A percentile compares a stretch with the other conserved stretches of the same genome.
These are phyloP conservation scores for Hydrocynus forskahlii DNA, from an alignment of 2,797 vertebrate genomes.

Conservation along the genomic window DNA sequence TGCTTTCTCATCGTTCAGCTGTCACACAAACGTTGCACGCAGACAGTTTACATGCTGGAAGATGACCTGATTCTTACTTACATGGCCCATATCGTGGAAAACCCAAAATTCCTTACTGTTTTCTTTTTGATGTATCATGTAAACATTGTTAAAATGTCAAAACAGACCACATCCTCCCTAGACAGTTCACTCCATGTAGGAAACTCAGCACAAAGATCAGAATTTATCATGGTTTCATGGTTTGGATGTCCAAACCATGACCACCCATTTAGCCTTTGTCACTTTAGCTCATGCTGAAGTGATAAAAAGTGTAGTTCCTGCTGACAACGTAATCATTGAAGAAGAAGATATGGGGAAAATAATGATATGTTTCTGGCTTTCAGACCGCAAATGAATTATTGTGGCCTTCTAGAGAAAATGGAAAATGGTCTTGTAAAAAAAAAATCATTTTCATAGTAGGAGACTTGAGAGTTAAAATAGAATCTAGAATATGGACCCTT, in stretches of 20 bases:
- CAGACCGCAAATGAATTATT: not conserved
- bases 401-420: not conserved
- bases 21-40: conserved; percentile 14
- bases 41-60: conserved; percentile 64
- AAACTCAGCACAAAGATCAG: not conserved
- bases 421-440: not conserved
- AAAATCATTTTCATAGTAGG: not conserved
- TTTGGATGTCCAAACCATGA: not conserved
- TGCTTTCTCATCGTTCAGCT: not conserved
- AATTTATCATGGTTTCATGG: not conserved
- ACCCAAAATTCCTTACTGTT: not conserved
- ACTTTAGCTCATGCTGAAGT: not conserved
- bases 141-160: not conserved
- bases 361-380: not conserved
- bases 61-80: conserved; percentile 60
- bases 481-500: not conserved
- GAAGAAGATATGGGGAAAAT: not conserved
- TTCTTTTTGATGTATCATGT: not conserved
- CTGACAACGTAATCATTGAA: not conserved
- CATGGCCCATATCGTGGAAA: conserved; percentile 38
- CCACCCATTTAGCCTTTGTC: not conserved
- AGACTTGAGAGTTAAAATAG: not conserved
- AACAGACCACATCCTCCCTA: not conserved
- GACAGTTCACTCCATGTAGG: not conserved
- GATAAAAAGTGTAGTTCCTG: not conserved